Evolutionary conservation across 2,888 invertebrate species (phyloP), one percentile per base, ranked within the genome.

Genomic region (Agrotis segetum): DNA sequence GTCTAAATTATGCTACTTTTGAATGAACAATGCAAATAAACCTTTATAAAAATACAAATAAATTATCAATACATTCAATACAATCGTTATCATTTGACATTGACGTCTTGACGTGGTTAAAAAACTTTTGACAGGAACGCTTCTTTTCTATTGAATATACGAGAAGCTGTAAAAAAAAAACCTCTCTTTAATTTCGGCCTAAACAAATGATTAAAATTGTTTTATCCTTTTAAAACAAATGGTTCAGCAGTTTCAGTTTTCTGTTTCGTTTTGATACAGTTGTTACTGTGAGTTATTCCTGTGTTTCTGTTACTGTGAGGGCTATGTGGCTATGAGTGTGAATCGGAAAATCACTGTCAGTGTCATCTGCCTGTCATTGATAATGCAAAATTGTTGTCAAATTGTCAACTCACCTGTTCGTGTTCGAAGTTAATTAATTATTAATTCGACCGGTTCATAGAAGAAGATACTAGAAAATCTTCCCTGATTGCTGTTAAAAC

Each of bases 391-490:
- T n/a, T 56, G 56, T 56, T 56, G 13, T 56, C 34, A 56, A 40
- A 40, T 40, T 40, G 40, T 40, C 40, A 40, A 40, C 40, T 40
- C 40, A 3, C 14, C 1, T 13, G 14, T 19, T 19, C 4, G 24
- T 14, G 2, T 24, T 24, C 24, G 24, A 24, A 24, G 24, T 24
- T 24, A 21, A 49, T 7, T 47, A 14, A 19, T 19, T 68, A 34
- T n/a, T 9, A 24, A 21, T 3, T 58, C 17, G 56, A 40, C 24
- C 52, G 69, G 19, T 47, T 13, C 40, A 1, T 40, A 11, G 11
- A 40, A 19, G 52, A 76, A 47, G 14, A 9, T 76, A 59, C 16
- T 68, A 59, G 46, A 68, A 47, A 59, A 16, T 40, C 13, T 49
- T 49, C 13, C 16, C 0, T 24, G 17, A 7, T 3, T 71, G 13